A percentile compares a stretch with the other conserved stretches of the same genome.
These are phyloP conservation scores for Procapra przewalskii DNA, from an alignment of 2,113 vertebrate genomes.

Conservation along the genomic window DNA sequence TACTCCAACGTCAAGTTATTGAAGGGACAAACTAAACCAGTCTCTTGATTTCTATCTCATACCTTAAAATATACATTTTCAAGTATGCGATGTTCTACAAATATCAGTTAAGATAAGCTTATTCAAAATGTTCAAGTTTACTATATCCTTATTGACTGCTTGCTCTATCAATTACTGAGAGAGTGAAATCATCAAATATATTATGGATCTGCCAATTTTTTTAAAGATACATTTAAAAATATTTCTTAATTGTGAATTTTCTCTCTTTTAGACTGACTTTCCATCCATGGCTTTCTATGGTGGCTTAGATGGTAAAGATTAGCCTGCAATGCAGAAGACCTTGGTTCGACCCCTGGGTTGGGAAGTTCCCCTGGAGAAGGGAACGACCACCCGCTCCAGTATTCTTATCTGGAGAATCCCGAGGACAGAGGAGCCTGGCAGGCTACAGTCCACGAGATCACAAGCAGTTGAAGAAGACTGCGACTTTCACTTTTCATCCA, in stretches of 20 bases:
- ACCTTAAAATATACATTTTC: background rate
- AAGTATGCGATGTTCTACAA: background rate
- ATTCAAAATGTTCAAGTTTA: background rate
- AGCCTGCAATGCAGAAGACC: background rate
- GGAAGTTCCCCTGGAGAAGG: background rate
- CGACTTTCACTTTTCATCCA: background rate
- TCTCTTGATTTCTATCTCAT: background rate
- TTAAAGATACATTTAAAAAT: background rate
- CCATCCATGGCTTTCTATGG: background rate
- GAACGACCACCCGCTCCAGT: accelerated
- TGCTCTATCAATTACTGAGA: background rate
- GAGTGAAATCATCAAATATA: background rate
- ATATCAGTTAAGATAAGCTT: background rate
- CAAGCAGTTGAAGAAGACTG: background rate
- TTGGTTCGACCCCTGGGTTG: background rate
- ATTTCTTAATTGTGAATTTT: background rate
- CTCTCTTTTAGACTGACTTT: background rate
- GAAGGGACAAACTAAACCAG: background rate
- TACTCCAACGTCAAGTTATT: background rate
- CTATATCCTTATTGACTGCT: background rate
- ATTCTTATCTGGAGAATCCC: background rate
- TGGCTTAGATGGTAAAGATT: background rate
- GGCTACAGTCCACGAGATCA: background rate
- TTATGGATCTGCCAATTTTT: background rate
- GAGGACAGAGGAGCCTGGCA: background rate